These are phyloP conservation scores for Okamejei kenojei DNA, from an alignment of 2,797 vertebrate species.

Conservation along the genomic window DNA sequence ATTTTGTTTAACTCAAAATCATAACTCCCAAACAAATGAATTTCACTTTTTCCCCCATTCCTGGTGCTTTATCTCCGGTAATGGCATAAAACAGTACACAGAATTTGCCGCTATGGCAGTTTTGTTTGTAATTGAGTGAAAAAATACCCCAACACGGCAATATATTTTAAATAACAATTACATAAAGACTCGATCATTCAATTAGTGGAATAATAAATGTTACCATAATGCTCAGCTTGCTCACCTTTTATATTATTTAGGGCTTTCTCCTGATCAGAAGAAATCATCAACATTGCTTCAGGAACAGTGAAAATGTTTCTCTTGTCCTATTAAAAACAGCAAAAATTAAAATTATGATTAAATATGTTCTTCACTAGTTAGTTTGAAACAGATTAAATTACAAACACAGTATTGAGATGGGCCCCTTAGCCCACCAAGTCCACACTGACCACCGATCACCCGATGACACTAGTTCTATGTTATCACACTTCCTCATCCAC, in stretches of 20 bases:
- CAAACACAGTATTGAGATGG: too few species aligned
- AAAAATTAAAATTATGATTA: not conserved
- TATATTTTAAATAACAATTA: not conserved
- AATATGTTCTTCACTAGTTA: not conserved
- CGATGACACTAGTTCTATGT: too few species aligned
- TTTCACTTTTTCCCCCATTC: not conserved
- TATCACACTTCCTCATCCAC: too few species aligned
- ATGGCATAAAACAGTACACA: not conserved
- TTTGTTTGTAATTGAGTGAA: not conserved
- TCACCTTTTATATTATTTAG: slow-evolving; percentile 32
- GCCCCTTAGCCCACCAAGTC: too few species aligned
- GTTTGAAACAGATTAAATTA: not conserved
- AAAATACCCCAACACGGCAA: not conserved
- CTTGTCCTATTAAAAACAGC: not conserved
- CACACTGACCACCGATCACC: too few species aligned
- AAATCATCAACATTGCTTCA: not conserved
- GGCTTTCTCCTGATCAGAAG: not conserved
- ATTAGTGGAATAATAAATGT: not conserved
- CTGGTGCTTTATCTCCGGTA: not conserved
- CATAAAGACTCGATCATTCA: not conserved
- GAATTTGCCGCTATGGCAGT: not conserved
- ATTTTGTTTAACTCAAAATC: not conserved
- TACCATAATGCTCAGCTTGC: not conserved
- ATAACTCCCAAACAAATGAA: not conserved
- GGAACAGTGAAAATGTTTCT: not conserved